Evolutionary conservation across 2,888 invertebrate species (phyloP).

Genomic region (Mallateleia sp.): DNA sequence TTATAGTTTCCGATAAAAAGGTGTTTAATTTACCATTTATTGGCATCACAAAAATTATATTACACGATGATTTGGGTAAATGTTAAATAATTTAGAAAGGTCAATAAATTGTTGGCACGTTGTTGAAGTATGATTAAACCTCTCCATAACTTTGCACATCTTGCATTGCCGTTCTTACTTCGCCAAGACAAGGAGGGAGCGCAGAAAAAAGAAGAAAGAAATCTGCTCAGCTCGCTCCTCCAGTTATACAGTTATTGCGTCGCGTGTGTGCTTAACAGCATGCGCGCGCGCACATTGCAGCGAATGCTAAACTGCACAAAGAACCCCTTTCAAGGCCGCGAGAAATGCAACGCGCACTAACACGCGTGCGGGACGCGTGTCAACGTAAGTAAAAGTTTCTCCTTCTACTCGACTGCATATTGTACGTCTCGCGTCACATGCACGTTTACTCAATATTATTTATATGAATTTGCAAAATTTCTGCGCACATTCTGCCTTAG

Average conservation of each 20-base stretch:
- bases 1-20: background rate
- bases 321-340: conserved; percentile 89
- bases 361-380: conserved; percentile 79
- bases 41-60: conserved; percentile 5
- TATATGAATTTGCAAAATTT: conserved; percentile 75
- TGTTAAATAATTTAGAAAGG: conserved; percentile 59
- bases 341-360: conserved; percentile 81
- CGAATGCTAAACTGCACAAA: conserved; percentile 88
- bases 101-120: conserved; percentile 68
- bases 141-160: conserved; percentile 64
- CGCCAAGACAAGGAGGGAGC: conserved; percentile 51
- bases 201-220: conserved; percentile 64
- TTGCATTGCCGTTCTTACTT: conserved; percentile 53
- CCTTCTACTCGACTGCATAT: conserved; percentile 65
- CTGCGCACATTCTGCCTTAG: conserved; percentile 56
- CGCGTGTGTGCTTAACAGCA: conserved; percentile 74
- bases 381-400: conserved; percentile 78
- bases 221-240: conserved; percentile 73
- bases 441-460: conserved; percentile 74
- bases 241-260: conserved; percentile 78
- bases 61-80: conserved; percentile 37
- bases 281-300: conserved; percentile 79
- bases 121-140: conserved; percentile 70
- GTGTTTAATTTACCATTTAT: background rate
- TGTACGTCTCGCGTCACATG: conserved; percentile 71